Base-by-base conservation (phyloP, 2,888 invertebrate species). In the Troilus luridus region DNA sequence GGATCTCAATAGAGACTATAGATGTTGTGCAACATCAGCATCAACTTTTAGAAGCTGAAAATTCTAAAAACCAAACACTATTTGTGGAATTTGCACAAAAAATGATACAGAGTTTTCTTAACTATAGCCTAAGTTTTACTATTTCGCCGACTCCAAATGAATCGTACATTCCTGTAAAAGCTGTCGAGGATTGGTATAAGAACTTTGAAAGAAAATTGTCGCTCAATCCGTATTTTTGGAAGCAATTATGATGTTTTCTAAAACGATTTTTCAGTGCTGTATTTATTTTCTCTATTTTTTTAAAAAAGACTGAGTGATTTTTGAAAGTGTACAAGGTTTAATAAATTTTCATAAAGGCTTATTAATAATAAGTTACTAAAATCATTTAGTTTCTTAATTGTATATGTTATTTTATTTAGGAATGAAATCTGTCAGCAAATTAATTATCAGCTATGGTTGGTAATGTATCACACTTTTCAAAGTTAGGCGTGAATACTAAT, bases 171-270 rank as follows among this genome's bases (percentile, higher is more conserved):
- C 99, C 99, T 0, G 95, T 98, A 60, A 97, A 96, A 91, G 97
- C 97, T 0, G 95, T 99, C 67, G 98, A 98, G 94, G 97, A 96
- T 59, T 99, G 99, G 99, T 99, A 98, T 94, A 96, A 97, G 92
- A 99, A 97, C 94, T 99, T 99, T 94, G 97, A 98, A 94, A 95
- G 99, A 93, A 95, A 98, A 93, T 95, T 99, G 92, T 96, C 97
- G 93, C 97, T 97, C 92, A 98, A 98, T 95, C 99, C 99, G 0
- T 97, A 98, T 94, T 99, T 99, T 94, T 99, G 99, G 99, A 98
- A 93, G 92, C 85, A 85, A 12, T 85, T 58, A 85, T 85, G 85
- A 85, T 85, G n/a, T 85, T 85, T n/a, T 56, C 56, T n/a, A n/a
- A 5, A 14, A 8, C n/a, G 56, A 6, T 56, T 85, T 6, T 85